Base-by-base conservation (phyloP, 2,888 invertebrate genomes). In the Papilio elwesi region DNA sequence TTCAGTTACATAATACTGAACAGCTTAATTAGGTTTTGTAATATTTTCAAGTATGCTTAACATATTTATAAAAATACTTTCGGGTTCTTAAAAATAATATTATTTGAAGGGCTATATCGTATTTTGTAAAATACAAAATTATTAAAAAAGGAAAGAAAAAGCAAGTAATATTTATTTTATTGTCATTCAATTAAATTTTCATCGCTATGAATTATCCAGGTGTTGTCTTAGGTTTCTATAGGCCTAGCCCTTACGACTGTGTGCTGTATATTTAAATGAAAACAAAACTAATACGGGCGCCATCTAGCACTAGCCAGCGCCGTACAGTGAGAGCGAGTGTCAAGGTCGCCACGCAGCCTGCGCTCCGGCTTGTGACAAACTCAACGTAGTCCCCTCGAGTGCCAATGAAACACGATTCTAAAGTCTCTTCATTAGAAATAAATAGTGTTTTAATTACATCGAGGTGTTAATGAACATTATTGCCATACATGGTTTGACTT, bases 11-110 rank as follows among this genome's bases (percentile, higher is more conserved):
- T 88, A 91, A 92, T 80, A 77, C 78, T 76, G 78, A 76, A 79
- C n/a, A 78, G 77, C 79, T 81, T 88, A 88, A 88, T 89, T 88
- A 84, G 79, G 80, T 88, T 86, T 86, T 85, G 85, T 83, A 85
- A 85, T 55, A 49, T 63, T 70, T 64, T 59, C 11, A 71, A 26
- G 26, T 26, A 26, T 26, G 26, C 26, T 26, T 26, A 26, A 26
- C 26, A 26, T 26, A 4, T 26, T 26, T 26, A 26, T 26, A 26
- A 26, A 26, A 26, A 26, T 26, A 26, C 26, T 26, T 26, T 26
- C 26, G 26, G 4, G 26, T 26, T 26, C 2, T 26, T 26, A 26
- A 26, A 26, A 26, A 26, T 26, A 26, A 26, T 26, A 26, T 26
- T 26, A 26, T 26, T 26, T 26, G 26, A 2, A 26, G 26, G 26